Conservation (phyloP, 1,140 invertebrate species). For the Berghia stephanieae region DNA sequence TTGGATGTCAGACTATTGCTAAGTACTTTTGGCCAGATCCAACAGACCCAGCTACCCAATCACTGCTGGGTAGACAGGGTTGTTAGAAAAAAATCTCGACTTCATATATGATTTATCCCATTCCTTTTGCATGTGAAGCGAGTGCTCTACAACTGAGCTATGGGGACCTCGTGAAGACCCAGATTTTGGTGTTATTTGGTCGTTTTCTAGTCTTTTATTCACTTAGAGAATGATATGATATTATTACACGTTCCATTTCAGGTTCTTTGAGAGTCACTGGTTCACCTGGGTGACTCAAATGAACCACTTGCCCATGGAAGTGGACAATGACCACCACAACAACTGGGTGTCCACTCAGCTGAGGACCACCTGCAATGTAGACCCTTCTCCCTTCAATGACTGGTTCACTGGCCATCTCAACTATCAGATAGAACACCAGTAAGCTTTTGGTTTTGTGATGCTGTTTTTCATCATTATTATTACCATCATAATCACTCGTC, state of each 20-base stretch:
- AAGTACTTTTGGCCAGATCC: too few species aligned
- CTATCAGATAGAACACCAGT: conserved; percentile 67
- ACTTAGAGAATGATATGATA: not conserved
- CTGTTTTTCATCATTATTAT: not conserved
- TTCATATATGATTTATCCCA: too few species aligned
- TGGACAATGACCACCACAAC: conserved; percentile 49
- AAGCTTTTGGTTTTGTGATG: conserved; percentile 21
- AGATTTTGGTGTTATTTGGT: too few species aligned
- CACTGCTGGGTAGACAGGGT: too few species aligned
- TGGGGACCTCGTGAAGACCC: too few species aligned
- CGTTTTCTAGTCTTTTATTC: not conserved
- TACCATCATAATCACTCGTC: not conserved
- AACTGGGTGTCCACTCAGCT: conserved; percentile 59
- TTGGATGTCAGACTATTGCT: too few species aligned
- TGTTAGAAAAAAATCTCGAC: too few species aligned
- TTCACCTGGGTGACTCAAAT: conserved; percentile 64
- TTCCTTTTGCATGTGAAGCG: too few species aligned
- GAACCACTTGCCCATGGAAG: conserved; percentile 61
- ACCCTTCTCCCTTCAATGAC: conserved; percentile 54
- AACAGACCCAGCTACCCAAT: too few species aligned
- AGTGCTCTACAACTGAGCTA: too few species aligned
- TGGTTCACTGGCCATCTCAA: conserved; percentile 67
- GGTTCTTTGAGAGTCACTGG: conserved; percentile 60
- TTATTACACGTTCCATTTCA: conserved; percentile 28
- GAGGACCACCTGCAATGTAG: conserved; percentile 53